Evolutionary conservation across 2,113 vertebrate species (phyloP).

Genomic region (Platysteira castanea): DNA sequence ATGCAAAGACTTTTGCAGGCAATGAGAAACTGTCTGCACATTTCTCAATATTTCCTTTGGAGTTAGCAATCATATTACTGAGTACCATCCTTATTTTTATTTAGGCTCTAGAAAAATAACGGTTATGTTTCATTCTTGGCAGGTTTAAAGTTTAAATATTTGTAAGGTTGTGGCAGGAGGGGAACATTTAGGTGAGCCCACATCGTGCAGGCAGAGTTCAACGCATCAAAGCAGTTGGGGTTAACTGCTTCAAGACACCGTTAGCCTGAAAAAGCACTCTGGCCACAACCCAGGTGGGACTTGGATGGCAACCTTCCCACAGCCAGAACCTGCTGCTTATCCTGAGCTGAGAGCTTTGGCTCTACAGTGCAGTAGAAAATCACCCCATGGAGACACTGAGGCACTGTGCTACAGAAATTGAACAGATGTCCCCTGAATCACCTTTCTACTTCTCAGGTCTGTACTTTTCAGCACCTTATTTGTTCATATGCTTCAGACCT

Average conservation of each 20-base stretch:
- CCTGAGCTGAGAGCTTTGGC: background rate
- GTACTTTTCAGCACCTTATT: background rate
- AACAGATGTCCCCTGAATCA: background rate
- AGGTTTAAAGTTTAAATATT: background rate
- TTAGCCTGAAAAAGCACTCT: background rate
- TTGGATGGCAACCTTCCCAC: background rate
- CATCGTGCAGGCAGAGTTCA: background rate
- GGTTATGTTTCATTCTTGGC: background rate
- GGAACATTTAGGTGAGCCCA: background rate
- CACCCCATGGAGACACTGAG: background rate
- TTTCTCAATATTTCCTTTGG: background rate
- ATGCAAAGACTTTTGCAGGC: background rate
- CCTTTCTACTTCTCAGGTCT: background rate
- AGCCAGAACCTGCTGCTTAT: background rate
- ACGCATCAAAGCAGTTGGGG: background rate
- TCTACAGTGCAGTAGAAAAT: background rate
- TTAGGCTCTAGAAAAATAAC: background rate
- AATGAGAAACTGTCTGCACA: background rate
- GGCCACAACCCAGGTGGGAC: background rate
- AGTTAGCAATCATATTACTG: background rate
- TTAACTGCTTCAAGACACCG: background rate
- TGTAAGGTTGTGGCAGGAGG: background rate
- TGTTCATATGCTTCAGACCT: background rate
- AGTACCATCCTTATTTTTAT: background rate
- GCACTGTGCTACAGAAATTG: background rate